phyloP scores from a whole-genome alignment of 2,888 invertebrate species.

The Lithophane ornitopus region DNA sequence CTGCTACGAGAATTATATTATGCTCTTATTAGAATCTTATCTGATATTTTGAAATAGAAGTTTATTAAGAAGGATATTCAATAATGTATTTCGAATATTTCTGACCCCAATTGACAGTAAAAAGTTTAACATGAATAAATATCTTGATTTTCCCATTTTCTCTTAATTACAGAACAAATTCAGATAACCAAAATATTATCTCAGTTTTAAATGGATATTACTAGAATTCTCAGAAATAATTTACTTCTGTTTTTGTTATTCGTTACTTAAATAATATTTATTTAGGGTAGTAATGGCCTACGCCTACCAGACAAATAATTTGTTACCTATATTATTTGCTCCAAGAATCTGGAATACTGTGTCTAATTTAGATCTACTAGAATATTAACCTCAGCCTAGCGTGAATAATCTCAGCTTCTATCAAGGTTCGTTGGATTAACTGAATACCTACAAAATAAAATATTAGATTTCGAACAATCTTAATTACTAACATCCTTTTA shows the following conservation, averaged over 20 bases:
- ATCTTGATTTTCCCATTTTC: neutral
- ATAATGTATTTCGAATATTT: neutral
- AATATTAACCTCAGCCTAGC: neutral
- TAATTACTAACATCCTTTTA: neutral
- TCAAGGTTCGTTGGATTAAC: neutral
- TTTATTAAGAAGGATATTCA: too few species aligned
- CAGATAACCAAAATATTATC: neutral
- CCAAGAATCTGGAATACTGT: neutral
- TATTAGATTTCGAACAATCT: neutral
- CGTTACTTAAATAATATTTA: neutral
- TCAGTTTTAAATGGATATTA: neutral
- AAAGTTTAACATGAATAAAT: neutral
- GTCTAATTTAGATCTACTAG: neutral
- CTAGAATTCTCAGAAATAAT: neutral
- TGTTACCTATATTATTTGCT: neutral
- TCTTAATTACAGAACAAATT: neutral
- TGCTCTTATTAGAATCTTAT: slow-evolving; percentile 52
- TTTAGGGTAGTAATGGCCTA: neutral
- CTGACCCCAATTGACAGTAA: neutral
- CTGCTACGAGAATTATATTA: slow-evolving; percentile 4
- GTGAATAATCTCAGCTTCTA: neutral
- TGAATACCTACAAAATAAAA: neutral
- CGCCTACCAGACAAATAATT: neutral
- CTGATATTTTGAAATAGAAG: slow-evolving; percentile 1
- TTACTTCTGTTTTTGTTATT: neutral